Base-by-base conservation (phyloP, 2,888 invertebrate genomes). In the Biston stratarius region DNA sequence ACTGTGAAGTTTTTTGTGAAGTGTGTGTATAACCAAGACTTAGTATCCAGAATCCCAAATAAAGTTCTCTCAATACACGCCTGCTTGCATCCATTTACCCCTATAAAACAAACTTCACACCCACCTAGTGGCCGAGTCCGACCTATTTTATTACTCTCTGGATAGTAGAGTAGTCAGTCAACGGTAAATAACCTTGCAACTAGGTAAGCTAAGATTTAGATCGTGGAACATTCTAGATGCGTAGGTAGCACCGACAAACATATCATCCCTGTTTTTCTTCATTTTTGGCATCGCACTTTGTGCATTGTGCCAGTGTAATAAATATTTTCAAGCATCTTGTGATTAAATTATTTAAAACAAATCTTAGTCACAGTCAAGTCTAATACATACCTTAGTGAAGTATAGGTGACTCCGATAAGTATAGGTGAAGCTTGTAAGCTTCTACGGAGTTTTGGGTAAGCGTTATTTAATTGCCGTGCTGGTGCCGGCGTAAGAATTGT, bases 91-190 rank as follows among this genome's bases (percentile, higher is more conserved):
- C 60, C 55, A 64, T 69, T 68, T 71, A 74, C 69, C 72, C 65
- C 73, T 74, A 74, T 80, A 78, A 78, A 81, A 78, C 76, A 78
- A 76, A 78, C 73, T 78, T 76, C 67, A 45, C 75, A 70, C 73
- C 66, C 55, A 73, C 74, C 68, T 53, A 73, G 74, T 71, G 67
- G 70, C 66, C 77, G 77, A 79, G 81, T 79, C 74, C 70, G 69
- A 71, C 74, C 79, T 82, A 81, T 67, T 83, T 82, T 83, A 83
- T 83, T 76, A 76, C 73, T 59, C 45, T 51, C 44, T 38, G 47
- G 59, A 60, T 44, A 69, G 62, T 48, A 59, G 60, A 61, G 45
- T 58, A 40, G 48, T 56, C 34, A 15, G n/a, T 55, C 36, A 34
- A 15, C 5, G 48, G 42, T 45, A 61, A 42, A 64, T 62, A 69